These are phyloP conservation scores for Lerema accius DNA, from an alignment of 1,140 invertebrate species.

Conservation along the genomic window DNA sequence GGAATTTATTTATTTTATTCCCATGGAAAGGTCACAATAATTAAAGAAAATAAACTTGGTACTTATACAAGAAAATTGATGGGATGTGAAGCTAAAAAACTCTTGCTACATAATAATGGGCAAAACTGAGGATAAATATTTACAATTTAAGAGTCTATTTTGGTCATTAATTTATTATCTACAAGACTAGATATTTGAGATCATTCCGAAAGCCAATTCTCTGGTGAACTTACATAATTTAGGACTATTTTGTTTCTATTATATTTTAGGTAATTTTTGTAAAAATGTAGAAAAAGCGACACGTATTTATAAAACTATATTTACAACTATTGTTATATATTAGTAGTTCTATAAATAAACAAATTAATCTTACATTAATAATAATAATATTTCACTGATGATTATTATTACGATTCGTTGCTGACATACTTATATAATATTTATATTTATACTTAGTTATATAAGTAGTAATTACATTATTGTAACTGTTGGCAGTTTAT, in stretches of 20 bases:
- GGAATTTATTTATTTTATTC: too few relatives aligned
- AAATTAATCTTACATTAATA: background rate
- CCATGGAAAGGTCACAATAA: too few relatives aligned
- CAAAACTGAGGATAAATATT: conserved; percentile 1
- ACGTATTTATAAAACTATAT: conserved; percentile 3
- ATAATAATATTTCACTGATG: conserved; percentile 5
- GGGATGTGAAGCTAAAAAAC: too few relatives aligned
- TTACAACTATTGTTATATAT: conserved; percentile 5
- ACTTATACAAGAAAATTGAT: background rate
- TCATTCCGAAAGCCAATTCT: conserved; percentile 72
- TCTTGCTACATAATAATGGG: too few relatives aligned
- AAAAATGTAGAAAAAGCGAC: conserved; percentile 25
- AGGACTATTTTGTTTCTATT: conserved; percentile 12
- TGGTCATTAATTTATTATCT: conserved; percentile 32
- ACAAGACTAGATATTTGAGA: conserved; percentile 68
- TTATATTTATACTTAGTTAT: background rate
- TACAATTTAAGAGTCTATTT: conserved; percentile 21
- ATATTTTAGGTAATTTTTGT: background rate
- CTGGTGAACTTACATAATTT: conserved; percentile 19
- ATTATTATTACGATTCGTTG: conserved; percentile 15
- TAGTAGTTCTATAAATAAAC: background rate
- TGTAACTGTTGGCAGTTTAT: conserved; percentile 6
- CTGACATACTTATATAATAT: conserved; percentile 1
- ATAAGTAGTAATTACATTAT: background rate
- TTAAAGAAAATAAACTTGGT: background rate